Evolutionary conservation across 2,797 vertebrate genomes (phyloP), one percentile per base, ranked within the genome.

Genomic region (Pseudochirops corinnae): DNA sequence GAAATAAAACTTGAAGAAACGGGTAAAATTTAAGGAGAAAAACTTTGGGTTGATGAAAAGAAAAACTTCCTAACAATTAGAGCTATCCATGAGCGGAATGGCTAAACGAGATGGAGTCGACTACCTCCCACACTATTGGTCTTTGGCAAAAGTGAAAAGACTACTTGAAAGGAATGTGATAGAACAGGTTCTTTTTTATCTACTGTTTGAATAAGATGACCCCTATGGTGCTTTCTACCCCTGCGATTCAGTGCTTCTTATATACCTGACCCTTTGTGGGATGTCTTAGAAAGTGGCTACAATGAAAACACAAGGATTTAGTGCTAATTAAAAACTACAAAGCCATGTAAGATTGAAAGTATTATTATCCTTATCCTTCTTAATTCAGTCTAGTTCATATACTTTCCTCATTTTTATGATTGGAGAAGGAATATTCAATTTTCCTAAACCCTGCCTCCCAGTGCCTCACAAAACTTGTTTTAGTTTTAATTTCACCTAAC

Each of bases 391-490:
- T 91, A 12, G 39, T 46, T 21, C 55, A 82, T 29, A 92, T 21
- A 4, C 7, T 91, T 1, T 21, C 3, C 16, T 82, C n/a, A 52
- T 33, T 95, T 56, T 91, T 82, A 95, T 92, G 56, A 95, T 21
- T 33, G 56, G 13, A 33, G 52, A 92, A 95, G 55, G 91, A 91
- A 96, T 90, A 50, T 29, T 67, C 92, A 91, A 93, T 50, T 93
- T 90, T 28, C 87, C 90, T 90, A 62, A 90, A 94, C 21, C 5
- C 29, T 90, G 24, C 7, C 39, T 46, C 29, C 2, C 21, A 82
- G 7, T 82, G 9, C 21, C 39, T 82, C 9, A 46, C 9, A 82
- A 82, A 46, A 82, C 39, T 82, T 39, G 0, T 39, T 74, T 74
- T 74, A 6, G n/a, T 31, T 93, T 94, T 91, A 28, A 90, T 12